Percentiles rank a stretch among this genome's conserved stretches.
Evolutionary conservation across 2,888 invertebrate genomes (phyloP).

Genomic region (Caenorhabditis afra): DNA sequence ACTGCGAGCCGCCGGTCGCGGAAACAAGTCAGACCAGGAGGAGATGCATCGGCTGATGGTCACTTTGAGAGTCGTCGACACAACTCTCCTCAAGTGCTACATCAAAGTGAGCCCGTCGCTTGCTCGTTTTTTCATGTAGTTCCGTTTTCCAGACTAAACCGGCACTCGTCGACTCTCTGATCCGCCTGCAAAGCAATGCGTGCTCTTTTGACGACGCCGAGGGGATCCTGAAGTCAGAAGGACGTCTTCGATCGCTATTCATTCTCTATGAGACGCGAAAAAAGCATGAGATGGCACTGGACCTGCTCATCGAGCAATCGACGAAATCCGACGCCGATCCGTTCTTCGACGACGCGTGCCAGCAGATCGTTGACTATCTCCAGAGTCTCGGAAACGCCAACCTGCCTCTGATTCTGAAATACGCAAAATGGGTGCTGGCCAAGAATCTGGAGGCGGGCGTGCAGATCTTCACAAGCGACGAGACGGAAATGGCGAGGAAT

Average conservation of each 20-base stretch:
- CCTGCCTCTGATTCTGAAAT: constrained; percentile 92
- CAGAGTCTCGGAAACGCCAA: constrained; percentile 84
- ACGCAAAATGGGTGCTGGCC: constrained; percentile 92
- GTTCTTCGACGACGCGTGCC: constrained; percentile 84
- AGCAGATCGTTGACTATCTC: constrained; percentile 89
- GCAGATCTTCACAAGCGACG: constrained; percentile 88
- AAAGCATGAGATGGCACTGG: constrained; percentile 92
- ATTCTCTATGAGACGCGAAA: constrained; percentile 96
- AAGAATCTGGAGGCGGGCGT: constrained; percentile 92
- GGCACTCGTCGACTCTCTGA: constrained; percentile 91
- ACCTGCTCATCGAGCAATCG: constrained; percentile 87
- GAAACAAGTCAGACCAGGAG: constrained; percentile 30
- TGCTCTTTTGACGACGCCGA: constrained; percentile 96
- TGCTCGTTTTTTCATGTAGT: too few species aligned
- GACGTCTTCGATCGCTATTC: constrained; percentile 87
- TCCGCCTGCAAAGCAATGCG: constrained; percentile 89
- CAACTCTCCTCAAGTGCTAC: constrained; percentile 96
- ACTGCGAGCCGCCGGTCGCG: constrained; percentile 17
- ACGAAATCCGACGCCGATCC: constrained; percentile 85
- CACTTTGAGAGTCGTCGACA: constrained; percentile 93
- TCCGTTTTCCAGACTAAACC: constrained; percentile 88
- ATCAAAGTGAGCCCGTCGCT: constrained; percentile 86
- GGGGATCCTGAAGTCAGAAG: constrained; percentile 85
- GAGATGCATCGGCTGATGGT: constrained; percentile 43
- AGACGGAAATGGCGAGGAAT: constrained; percentile 89